Evolutionary conservation across 2,888 invertebrate species (phyloP).

Genomic region (Pemphredon lugubris): DNA sequence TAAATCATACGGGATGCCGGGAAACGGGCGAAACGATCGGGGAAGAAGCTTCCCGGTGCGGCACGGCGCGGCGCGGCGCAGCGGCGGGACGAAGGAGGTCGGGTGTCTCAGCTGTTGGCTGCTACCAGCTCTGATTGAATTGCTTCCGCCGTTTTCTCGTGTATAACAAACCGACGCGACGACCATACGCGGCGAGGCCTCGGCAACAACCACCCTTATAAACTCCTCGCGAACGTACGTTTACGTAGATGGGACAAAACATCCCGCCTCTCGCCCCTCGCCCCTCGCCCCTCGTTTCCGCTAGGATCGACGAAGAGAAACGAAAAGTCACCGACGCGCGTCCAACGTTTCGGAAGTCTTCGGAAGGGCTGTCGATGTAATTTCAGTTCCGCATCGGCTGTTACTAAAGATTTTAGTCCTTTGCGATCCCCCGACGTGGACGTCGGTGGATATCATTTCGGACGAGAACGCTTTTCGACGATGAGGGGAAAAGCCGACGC

Average conservation of each 20-base stretch:
- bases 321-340: conserved; percentile 31
- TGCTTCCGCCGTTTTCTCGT: conserved; percentile 67
- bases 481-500: no score
- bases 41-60: conserved; percentile 2
- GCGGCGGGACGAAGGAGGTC: conserved; percentile 43
- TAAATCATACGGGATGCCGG: conserved; percentile 53
- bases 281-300: conserved; percentile 23
- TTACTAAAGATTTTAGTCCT: conserved; percentile 19
- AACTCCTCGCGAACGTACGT: conserved; percentile 18
- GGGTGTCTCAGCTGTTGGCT: conserved; percentile 76
- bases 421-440: background rate
- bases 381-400: conserved; percentile 43
- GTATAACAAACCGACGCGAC: conserved; percentile 31
- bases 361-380: conserved; percentile 49
- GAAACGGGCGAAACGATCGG: conserved; percentile 37
- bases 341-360: conserved; percentile 22
- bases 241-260: background rate
- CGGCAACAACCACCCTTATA: conserved; percentile 6
- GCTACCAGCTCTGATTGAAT: conserved; percentile 78
- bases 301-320: conserved; percentile 16
- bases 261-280: background rate
- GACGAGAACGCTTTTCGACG: no score
- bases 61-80: no score
- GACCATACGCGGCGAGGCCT: conserved; percentile 11
- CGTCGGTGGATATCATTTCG: no score